Conservation (phyloP, 2,113 vertebrate genomes). For the Crypturellus undulatus region DNA sequence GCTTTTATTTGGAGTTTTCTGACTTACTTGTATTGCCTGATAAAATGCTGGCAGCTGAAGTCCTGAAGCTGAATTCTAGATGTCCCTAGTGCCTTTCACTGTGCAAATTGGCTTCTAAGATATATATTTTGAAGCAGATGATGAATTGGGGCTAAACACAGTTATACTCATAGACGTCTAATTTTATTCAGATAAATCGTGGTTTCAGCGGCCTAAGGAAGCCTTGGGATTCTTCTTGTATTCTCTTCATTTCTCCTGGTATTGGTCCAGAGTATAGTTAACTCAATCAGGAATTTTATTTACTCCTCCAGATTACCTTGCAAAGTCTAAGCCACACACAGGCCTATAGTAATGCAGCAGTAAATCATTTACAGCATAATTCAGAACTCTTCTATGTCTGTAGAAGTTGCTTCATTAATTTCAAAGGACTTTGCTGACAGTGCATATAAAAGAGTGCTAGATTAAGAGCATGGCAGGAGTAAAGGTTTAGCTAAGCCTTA, state of each 20-base stretch:
- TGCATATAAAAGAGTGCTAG: not conserved
- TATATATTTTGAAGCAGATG: not conserved
- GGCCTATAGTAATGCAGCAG: not conserved
- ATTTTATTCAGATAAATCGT: not conserved
- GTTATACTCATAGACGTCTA: not conserved
- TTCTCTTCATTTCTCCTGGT: slow-evolving; percentile 6
- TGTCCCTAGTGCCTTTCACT: not conserved
- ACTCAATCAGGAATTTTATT: slow-evolving; percentile 17
- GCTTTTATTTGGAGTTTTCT: not conserved
- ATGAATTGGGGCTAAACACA: not conserved
- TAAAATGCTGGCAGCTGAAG: not conserved
- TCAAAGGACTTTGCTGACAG: not conserved
- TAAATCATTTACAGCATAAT: not conserved
- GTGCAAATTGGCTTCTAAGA: not conserved
- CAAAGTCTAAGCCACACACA: not conserved
- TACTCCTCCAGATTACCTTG: slow-evolving; percentile 8
- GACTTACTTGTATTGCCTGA: not conserved
- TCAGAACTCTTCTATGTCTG: not conserved
- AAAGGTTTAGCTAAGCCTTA: not conserved
- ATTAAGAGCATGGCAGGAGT: not conserved
- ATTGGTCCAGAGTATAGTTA: not conserved
- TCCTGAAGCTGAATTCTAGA: not conserved
- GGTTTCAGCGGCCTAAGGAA: not conserved
- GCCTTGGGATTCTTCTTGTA: not conserved
- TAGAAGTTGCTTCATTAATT: slow-evolving; percentile 45